Conservation (phyloP, 2,113 vertebrate genomes). For the Plecotus auritus region DNA sequence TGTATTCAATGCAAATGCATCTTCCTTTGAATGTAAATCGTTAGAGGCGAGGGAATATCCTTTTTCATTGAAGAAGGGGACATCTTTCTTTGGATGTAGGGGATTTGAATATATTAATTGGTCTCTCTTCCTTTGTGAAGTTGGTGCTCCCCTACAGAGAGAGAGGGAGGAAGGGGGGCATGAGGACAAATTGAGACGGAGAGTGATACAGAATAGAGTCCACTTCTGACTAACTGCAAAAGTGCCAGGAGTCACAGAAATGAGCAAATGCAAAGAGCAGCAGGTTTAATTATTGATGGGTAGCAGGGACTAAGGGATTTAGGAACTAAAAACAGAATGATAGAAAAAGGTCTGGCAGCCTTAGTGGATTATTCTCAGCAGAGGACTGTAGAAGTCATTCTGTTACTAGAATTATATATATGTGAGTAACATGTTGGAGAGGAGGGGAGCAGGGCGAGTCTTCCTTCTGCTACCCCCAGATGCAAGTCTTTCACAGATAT, state of each 20-base stretch:
- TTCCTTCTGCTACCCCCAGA: background rate
- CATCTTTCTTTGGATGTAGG: background rate
- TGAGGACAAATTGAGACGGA: background rate
- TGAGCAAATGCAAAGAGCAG: background rate
- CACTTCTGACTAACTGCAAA: background rate
- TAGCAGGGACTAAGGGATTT: background rate
- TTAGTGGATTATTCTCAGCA: background rate
- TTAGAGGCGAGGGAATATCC: background rate
- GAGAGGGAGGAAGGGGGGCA: background rate
- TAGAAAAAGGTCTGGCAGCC: background rate
- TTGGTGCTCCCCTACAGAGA: background rate
- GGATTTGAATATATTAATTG: constrained; percentile 51
- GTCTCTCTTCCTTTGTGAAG: constrained; percentile 44
- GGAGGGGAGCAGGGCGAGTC: background rate
- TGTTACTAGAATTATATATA: background rate
- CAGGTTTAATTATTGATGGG: background rate
- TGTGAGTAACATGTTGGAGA: background rate
- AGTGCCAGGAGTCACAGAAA: background rate
- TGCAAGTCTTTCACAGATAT: background rate
- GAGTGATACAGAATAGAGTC: background rate
- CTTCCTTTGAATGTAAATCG: constrained; percentile 1
- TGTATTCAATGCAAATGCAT: constrained; percentile 29
- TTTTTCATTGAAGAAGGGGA: constrained; percentile 45
- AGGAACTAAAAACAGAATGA: background rate
- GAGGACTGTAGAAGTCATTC: background rate